Evolutionary conservation across 1,140 invertebrate species (phyloP).

Genomic region (Potamilus streckersoni): DNA sequence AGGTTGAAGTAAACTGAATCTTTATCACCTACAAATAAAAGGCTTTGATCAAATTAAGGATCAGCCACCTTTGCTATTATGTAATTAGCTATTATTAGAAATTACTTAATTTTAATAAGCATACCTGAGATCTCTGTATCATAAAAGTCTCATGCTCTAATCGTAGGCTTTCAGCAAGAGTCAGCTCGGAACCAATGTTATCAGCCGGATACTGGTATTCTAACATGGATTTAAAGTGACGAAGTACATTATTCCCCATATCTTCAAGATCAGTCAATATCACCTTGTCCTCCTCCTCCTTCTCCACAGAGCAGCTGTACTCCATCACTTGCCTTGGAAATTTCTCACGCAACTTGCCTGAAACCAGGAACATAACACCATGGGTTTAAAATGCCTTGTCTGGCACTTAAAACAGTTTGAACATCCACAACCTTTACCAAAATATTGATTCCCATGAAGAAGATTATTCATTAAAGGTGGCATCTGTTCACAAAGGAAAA

Average conservation of each 20-base stretch:
- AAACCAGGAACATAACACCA: not conserved
- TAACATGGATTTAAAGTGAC: slow-evolving; percentile 37
- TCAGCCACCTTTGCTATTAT: too few relatives aligned
- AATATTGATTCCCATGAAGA: too few relatives aligned
- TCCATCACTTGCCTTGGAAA: slow-evolving; percentile 3
- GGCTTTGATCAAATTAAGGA: too few relatives aligned
- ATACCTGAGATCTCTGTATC: slow-evolving; percentile 41
- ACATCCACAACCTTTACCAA: too few relatives aligned
- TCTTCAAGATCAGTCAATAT: slow-evolving; percentile 28
- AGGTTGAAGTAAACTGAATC: too few relatives aligned
- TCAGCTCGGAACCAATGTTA: slow-evolving; percentile 27
- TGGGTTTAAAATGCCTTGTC: too few relatives aligned
- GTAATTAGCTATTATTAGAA: too few relatives aligned
- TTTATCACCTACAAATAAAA: too few relatives aligned
- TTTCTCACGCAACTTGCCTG: slow-evolving; percentile 17
- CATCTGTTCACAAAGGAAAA: too few relatives aligned
- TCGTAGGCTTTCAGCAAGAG: slow-evolving; percentile 22
- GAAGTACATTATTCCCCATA: slow-evolving; percentile 28
- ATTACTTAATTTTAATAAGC: too few relatives aligned
- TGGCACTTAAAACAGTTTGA: too few relatives aligned
- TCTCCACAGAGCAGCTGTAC: slow-evolving; percentile 10
- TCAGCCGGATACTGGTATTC: slow-evolving; percentile 37
- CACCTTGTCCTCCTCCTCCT: slow-evolving; percentile 1
- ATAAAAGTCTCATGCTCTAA: slow-evolving; percentile 45
- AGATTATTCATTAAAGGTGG: too few relatives aligned